Evolutionary conservation across 2,113 vertebrate species (phyloP).

Genomic region (Prolemur simus): DNA sequence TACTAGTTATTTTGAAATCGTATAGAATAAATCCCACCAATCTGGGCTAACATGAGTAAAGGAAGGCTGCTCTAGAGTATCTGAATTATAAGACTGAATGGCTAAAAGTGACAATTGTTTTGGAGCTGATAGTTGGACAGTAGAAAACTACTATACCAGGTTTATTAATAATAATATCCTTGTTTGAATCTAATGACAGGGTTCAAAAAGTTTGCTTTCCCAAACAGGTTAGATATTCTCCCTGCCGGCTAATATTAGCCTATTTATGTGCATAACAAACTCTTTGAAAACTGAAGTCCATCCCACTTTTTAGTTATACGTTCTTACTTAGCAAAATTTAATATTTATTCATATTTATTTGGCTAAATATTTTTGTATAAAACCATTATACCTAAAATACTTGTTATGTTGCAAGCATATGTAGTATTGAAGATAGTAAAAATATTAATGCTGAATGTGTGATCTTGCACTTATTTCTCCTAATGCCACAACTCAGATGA

Average conservation of each 20-base stretch:
- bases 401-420: not conserved
- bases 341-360: not conserved
- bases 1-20: not conserved
- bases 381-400: not conserved
- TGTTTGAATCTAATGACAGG: not conserved
- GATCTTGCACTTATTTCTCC: slow-evolving; percentile 69
- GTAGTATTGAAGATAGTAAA: slow-evolving; percentile 37
- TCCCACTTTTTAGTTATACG: not conserved
- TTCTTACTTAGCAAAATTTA: not conserved
- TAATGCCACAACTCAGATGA: slow-evolving; percentile 84
- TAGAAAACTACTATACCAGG: not conserved
- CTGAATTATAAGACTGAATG: not conserved
- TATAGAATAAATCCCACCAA: not conserved
- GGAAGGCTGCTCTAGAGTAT: not conserved
- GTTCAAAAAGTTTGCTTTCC: not conserved
- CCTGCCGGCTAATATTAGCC: not conserved
- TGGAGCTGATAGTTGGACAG: not conserved
- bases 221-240: not conserved
- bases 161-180: not conserved
- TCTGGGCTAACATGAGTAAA: not conserved
- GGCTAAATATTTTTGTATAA: not conserved
- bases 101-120: not conserved
- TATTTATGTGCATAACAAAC: not conserved
- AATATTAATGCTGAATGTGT: slow-evolving; percentile 62
- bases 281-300: slow-evolving; percentile 22